These are phyloP conservation scores for Vidua macroura DNA, from an alignment of 2,113 vertebrate genomes.

Conservation along the genomic window DNA sequence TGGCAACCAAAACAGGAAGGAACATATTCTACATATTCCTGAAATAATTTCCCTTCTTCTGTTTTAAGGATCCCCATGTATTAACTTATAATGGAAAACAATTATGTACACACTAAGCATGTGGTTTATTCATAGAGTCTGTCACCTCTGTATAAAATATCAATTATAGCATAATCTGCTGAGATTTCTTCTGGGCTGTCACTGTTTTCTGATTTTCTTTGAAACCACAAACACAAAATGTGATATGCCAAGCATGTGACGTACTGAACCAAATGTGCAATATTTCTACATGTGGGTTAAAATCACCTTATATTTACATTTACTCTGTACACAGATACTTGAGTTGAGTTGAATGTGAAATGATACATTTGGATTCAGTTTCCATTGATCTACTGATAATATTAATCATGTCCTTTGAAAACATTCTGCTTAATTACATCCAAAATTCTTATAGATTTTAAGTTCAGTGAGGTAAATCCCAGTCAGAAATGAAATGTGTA, in stretches of 20 bases:
- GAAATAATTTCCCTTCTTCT: neutral
- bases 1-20: neutral
- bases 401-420: neutral
- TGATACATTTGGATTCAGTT: neutral
- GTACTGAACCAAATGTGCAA: neutral
- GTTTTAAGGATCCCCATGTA: neutral
- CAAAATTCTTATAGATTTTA: neutral
- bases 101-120: neutral
- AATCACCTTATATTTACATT: neutral
- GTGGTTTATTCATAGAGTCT: neutral
- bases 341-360: neutral
- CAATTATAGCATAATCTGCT: neutral
- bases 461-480: neutral
- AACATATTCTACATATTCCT: neutral
- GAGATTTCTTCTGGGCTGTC: neutral
- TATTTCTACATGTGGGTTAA: neutral
- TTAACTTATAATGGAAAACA: neutral
- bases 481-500: neutral
- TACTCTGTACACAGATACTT: neutral
- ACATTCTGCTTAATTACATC: neutral
- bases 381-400: neutral
- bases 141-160: neutral
- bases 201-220: neutral
- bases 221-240: neutral
- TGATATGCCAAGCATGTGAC: neutral